Evolutionary conservation across 2,113 vertebrate genomes (phyloP).

Genomic region (Rissa tridactyla): DNA sequence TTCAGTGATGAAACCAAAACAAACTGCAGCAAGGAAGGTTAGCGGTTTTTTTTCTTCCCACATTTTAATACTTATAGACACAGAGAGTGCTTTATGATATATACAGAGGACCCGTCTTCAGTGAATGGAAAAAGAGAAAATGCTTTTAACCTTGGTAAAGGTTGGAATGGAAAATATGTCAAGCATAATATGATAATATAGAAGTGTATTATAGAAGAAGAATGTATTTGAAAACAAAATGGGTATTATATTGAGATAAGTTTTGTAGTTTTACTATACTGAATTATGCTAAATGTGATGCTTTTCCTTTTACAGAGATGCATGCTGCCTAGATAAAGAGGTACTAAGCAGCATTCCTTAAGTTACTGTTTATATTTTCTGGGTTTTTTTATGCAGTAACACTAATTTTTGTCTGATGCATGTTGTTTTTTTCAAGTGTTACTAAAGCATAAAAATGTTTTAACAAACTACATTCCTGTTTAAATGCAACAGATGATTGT

Average conservation of each 20-base stretch:
- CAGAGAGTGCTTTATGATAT: background rate
- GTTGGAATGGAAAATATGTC: background rate
- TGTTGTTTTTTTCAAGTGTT: background rate
- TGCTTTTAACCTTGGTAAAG: background rate
- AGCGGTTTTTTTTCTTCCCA: background rate
- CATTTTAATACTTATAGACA: background rate
- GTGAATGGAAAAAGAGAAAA: background rate
- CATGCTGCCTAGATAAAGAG: background rate
- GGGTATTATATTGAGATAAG: background rate
- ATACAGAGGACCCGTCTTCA: background rate
- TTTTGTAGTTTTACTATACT: background rate
- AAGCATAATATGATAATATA: background rate
- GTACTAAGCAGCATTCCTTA: background rate
- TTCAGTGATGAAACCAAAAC: constrained; percentile 88
- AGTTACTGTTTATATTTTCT: background rate
- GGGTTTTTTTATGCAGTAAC: background rate
- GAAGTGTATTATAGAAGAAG: background rate
- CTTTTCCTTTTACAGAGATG: background rate
- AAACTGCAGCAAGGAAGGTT: constrained; percentile 87
- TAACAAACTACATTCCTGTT: background rate
- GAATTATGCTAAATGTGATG: background rate
- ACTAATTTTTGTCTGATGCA: background rate
- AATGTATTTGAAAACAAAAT: background rate
- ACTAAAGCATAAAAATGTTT: background rate
- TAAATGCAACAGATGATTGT: fast-evolving